Evolutionary conservation across 2,888 invertebrate species (phyloP).

Genomic region (Tachina fera): DNA sequence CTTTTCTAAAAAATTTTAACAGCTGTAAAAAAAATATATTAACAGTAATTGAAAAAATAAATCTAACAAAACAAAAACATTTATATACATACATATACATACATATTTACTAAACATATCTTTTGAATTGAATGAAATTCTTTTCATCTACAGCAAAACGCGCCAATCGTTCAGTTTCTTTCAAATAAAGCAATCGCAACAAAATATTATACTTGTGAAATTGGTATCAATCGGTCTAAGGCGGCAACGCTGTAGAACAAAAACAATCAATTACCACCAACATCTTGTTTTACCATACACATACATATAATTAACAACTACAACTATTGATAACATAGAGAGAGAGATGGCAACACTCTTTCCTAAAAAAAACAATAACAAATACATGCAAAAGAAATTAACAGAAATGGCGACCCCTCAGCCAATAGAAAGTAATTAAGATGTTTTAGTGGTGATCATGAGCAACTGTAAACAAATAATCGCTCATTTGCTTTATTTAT

Average conservation of each 20-base stretch:
- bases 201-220: too few species aligned
- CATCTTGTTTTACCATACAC: background rate
- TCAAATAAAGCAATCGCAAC: too few species aligned
- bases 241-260: too few species aligned
- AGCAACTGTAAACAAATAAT: background rate
- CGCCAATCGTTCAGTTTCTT: too few species aligned
- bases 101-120: background rate
- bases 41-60: conserved; percentile 61
- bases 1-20: conserved; percentile 40
- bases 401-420: background rate
- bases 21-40: conserved; percentile 60
- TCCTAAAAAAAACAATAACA: background rate
- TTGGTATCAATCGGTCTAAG: too few species aligned
- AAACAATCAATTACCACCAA: too few species aligned
- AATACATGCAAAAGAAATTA: background rate
- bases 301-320: too few species aligned
- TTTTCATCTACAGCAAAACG: background rate
- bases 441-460: background rate
- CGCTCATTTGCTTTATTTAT: background rate
- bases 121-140: background rate
- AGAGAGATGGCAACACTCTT: background rate
- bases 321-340: too few species aligned
- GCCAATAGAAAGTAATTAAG: background rate
- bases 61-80: conserved; percentile 19
- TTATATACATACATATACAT: background rate